Percentiles rank a stretch among this genome's conserved stretches.
Evolutionary conservation across 2,113 vertebrate genomes (phyloP).

Genomic region (Lophochroa leadbeateri): DNA sequence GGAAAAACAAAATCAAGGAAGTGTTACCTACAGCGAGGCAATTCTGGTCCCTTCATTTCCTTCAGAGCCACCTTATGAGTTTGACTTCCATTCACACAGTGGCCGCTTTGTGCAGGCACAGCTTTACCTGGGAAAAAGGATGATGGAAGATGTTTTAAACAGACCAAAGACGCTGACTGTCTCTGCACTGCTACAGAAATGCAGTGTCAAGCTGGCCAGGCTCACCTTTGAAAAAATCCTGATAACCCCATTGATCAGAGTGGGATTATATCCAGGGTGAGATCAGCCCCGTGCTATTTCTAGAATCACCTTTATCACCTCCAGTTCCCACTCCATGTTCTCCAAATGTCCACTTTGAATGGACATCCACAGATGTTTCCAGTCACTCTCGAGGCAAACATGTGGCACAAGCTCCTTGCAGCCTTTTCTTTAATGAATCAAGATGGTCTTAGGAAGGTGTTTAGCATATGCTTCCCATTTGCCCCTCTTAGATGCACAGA

Average conservation of each 20-base stretch:
- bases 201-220: background rate
- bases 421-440: background rate
- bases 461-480: background rate
- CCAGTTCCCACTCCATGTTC: background rate
- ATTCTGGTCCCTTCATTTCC: background rate
- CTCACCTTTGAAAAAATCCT: background rate
- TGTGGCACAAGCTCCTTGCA: background rate
- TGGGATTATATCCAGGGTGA: background rate
- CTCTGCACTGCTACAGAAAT: background rate
- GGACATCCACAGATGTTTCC: background rate
- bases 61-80: background rate
- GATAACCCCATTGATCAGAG: background rate
- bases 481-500: background rate
- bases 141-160: background rate
- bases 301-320: background rate
- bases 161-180: background rate
- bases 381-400: background rate
- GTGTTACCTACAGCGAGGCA: background rate
- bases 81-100: background rate
- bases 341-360: slow-evolving; percentile 5
- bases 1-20: background rate
- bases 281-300: background rate
- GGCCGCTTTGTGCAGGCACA: background rate
- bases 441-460: background rate
- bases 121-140: background rate